Conservation (phyloP, 2,113 vertebrate genomes). For the Entelurus aequoreus region DNA sequence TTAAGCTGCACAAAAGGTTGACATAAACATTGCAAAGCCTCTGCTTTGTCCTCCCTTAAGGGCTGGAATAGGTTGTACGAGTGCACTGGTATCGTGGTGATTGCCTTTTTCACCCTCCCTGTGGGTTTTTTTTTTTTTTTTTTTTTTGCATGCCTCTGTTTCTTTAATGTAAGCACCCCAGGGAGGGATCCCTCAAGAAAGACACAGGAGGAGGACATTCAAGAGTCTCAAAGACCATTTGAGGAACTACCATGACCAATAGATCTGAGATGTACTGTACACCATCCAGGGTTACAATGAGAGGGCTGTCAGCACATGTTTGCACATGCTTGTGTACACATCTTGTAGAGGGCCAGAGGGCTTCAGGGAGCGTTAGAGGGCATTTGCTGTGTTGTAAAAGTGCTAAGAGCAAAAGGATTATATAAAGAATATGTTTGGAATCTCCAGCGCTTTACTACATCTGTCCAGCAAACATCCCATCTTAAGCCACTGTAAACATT, state of each 20-base stretch:
- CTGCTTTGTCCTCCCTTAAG: constrained; percentile 26
- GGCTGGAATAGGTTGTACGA: constrained; percentile 22
- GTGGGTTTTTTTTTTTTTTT: constrained; percentile 17
- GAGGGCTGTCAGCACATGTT: constrained; percentile 26
- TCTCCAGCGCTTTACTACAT: constrained; percentile 4
- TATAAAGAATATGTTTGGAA: constrained; percentile 17
- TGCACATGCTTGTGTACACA: constrained; percentile 14
- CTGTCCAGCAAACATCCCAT: neutral
- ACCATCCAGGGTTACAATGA: constrained; percentile 6
- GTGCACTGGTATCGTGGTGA: constrained; percentile 32
- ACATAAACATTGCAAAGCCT: constrained; percentile 35
- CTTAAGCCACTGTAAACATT: neutral
- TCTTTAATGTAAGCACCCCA: constrained; percentile 46
- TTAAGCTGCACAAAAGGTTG: constrained; percentile 30
- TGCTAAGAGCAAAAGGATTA: constrained; percentile 43
- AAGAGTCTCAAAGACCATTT: constrained; percentile 35
- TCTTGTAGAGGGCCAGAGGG: constrained; percentile 9
- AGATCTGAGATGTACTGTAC: constrained; percentile 10
- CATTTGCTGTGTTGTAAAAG: constrained; percentile 25
- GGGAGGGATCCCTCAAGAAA: constrained; percentile 16
- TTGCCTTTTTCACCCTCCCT: constrained; percentile 45
- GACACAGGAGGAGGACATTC: constrained; percentile 20
- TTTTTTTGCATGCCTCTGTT: constrained; percentile 21
- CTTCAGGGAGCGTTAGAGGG: neutral
- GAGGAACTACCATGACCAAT: constrained; percentile 9